Percentiles rank a stretch among this genome's conserved stretches.
Conservation (phyloP, 2,888 invertebrate genomes). For the Caenorhabditis afra region DNA sequence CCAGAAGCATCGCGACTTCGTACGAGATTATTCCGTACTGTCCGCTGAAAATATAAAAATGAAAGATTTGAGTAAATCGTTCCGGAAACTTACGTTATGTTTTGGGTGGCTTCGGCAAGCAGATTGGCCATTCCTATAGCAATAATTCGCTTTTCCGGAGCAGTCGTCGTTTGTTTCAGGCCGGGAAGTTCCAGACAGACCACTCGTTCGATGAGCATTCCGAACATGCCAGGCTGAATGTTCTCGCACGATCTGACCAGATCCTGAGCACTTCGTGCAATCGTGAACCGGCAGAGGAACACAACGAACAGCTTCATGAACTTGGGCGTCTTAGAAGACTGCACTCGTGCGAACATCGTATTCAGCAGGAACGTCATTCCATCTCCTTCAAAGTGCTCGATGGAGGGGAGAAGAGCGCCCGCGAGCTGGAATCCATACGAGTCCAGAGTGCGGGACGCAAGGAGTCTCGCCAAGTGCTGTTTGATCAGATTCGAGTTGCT, state of each 20-base stretch:
- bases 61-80: neutral
- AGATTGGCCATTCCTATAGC: slow-evolving; percentile 91
- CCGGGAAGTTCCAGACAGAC: slow-evolving; percentile 56
- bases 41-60: slow-evolving; percentile 37
- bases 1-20: slow-evolving; percentile 60
- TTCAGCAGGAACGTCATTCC: slow-evolving; percentile 62
- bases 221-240: slow-evolving; percentile 88
- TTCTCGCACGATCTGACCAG: slow-evolving; percentile 83
- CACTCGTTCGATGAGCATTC: slow-evolving; percentile 91
- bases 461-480: slow-evolving; percentile 85
- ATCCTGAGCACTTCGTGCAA: slow-evolving; percentile 87
- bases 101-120: slow-evolving; percentile 49
- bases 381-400: slow-evolving; percentile 50
- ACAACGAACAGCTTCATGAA: slow-evolving; percentile 91
- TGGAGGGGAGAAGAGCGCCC: slow-evolving; percentile 86
- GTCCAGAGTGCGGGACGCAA: slow-evolving; percentile 94
- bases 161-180: slow-evolving; percentile 89
- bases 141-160: slow-evolving; percentile 90
- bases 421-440: slow-evolving; percentile 95
- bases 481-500: slow-evolving; percentile 84
- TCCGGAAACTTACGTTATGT: slow-evolving; percentile 21
- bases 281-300: slow-evolving; percentile 91
- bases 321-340: slow-evolving; percentile 94
- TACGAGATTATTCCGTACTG: slow-evolving; percentile 61
- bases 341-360: slow-evolving; percentile 83